Percentiles rank a stretch among this genome's conserved stretches.
These are phyloP conservation scores for Solenopsis fugax DNA, from an alignment of 1,140 invertebrate genomes.

Conservation along the genomic window DNA sequence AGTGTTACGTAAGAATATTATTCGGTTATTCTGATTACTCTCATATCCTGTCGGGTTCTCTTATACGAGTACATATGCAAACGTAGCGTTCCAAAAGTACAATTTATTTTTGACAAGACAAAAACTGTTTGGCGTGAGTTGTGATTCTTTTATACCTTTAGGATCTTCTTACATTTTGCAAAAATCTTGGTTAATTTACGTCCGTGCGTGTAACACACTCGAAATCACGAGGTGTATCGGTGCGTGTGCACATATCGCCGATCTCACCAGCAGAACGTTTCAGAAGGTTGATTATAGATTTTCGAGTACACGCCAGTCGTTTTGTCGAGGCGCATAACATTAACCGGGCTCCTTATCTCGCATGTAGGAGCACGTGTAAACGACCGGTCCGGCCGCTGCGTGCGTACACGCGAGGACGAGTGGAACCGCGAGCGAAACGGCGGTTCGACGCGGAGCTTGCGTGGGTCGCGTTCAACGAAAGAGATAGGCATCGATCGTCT, in stretches of 20 bases:
- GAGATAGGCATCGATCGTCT: neutral
- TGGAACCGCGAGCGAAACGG: constrained; percentile 9
- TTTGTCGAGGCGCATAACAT: constrained; percentile 23
- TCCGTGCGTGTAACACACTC: neutral
- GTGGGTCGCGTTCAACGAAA: constrained; percentile 34
- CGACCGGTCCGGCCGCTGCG: neutral
- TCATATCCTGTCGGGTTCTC: neutral
- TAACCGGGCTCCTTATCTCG: constrained; percentile 10
- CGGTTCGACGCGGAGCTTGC: neutral
- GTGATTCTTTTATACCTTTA: neutral
- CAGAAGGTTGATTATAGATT: constrained; percentile 38
- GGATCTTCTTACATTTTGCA: neutral
- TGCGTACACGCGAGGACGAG: constrained; percentile 10
- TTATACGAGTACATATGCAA: neutral
- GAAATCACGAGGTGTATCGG: neutral
- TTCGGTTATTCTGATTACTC: constrained; percentile 9
- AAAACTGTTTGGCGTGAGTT: neutral
- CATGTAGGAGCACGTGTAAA: constrained; percentile 15
- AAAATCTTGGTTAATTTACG: neutral
- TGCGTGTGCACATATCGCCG: neutral
- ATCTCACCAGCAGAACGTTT: neutral
- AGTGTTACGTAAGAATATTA: constrained; percentile 33
- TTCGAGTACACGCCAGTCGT: constrained; percentile 30
- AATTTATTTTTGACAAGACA: neutral
- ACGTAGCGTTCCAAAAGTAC: neutral